phyloP scores from a whole-genome alignment of 2,888 invertebrate genomes.

The Escarpia spicata region DNA sequence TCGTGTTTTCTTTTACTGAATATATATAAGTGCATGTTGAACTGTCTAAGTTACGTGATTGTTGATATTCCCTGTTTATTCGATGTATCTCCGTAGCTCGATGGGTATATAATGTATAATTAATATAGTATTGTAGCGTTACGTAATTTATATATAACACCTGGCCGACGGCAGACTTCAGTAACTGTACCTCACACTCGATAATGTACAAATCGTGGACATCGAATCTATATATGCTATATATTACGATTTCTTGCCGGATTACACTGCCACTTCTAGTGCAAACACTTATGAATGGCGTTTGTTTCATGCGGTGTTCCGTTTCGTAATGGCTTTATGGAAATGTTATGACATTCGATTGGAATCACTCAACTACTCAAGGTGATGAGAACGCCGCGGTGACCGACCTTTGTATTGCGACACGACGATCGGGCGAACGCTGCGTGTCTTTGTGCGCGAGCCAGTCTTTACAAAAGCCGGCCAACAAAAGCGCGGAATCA shows the following conservation, averaged over 20 bases:
- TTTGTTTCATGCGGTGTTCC: constrained; percentile 4
- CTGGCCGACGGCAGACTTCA: neutral
- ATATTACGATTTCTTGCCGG: neutral
- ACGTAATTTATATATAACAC: neutral
- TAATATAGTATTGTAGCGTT: neutral
- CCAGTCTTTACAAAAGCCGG: neutral
- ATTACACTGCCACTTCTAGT: neutral
- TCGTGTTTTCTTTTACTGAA: no score
- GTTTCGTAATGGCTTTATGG: constrained; percentile 13
- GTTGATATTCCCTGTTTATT: no score
- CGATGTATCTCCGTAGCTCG: no score
- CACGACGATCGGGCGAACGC: neutral
- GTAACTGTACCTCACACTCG: neutral
- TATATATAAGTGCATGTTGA: no score
- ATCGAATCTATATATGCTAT: neutral
- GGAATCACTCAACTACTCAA: constrained; percentile 10
- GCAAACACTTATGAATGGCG: neutral
- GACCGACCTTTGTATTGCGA: neutral
- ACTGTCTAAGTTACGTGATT: no score
- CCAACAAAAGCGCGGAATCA: neutral
- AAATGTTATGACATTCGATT: constrained; percentile 13
- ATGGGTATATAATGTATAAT: neutral
- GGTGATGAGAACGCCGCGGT: neutral
- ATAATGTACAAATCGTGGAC: neutral
- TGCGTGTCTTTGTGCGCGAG: constrained; percentile 10